phyloP scores from a whole-genome alignment of 2,888 invertebrate species.

The Diogma glabrata region DNA sequence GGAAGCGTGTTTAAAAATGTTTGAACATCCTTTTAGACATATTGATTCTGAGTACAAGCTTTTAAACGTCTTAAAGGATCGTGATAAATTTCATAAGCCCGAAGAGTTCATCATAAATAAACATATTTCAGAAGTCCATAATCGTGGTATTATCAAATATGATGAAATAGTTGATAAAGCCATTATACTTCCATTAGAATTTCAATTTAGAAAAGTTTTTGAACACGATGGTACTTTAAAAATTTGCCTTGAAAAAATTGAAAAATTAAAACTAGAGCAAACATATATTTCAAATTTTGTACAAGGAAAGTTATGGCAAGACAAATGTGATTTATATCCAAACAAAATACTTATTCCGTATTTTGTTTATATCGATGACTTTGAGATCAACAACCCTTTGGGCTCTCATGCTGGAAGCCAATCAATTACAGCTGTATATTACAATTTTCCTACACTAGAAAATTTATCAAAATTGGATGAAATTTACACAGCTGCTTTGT shows the following conservation, averaged over 20 bases:
- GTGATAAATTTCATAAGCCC: neutral
- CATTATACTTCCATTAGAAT: constrained; percentile 1
- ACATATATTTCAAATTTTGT: constrained; percentile 9
- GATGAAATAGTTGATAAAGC: neutral
- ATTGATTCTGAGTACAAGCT: neutral
- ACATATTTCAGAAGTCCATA: neutral
- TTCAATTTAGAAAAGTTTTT: constrained; percentile 8
- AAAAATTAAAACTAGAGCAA: neutral
- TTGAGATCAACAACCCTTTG: too few relatives aligned
- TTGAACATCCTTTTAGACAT: constrained; percentile 4
- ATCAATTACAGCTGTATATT: too few relatives aligned
- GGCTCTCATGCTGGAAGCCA: too few relatives aligned
- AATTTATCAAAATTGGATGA: too few relatives aligned
- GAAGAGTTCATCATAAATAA: constrained; percentile 6
- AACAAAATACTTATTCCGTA: too few relatives aligned
- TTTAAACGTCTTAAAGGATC: neutral
- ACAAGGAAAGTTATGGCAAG: too few relatives aligned
- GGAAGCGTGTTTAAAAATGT: neutral
- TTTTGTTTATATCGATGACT: too few relatives aligned
- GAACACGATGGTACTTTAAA: neutral
- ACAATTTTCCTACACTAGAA: too few relatives aligned
- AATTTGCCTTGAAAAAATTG: constrained; percentile 1
- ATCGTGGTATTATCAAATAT: neutral
- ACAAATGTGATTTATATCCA: constrained; percentile 5
- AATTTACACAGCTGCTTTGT: too few relatives aligned